Conservation (phyloP, 37 sponge, comb jelly and placozoan species). For the Lycopodina hypogea region DNA sequence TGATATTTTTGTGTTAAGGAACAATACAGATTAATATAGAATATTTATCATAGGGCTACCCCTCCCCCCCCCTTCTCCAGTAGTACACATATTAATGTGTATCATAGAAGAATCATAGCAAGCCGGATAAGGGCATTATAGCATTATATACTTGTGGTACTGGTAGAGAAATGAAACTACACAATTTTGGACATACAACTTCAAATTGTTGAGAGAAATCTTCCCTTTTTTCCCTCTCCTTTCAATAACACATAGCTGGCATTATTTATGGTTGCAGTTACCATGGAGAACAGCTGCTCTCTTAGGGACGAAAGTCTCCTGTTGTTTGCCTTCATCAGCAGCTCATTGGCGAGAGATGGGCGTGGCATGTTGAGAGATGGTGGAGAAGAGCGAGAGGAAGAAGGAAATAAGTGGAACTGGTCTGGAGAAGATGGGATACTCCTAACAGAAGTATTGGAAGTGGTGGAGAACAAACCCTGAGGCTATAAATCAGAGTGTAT, state of each 20-base stretch:
- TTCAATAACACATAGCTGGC: too few relatives aligned
- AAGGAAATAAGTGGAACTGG: neutral
- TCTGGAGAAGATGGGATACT: neutral
- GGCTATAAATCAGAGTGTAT: neutral
- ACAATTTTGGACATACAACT: too few relatives aligned
- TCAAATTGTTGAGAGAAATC: too few relatives aligned
- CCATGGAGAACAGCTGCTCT: constrained; percentile 41
- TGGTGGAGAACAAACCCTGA: neutral
- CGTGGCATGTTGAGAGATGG: neutral
- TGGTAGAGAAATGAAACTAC: too few relatives aligned
- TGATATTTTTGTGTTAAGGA: neutral
- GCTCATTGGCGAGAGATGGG: constrained; percentile 23
- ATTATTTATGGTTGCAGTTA: neutral
- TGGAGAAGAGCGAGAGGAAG: neutral
- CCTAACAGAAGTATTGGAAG: neutral
- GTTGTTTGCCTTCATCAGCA: constrained; percentile 13
- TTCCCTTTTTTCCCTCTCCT: too few relatives aligned
- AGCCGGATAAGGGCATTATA: too few relatives aligned
- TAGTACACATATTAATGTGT: too few relatives aligned
- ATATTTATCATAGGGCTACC: too few relatives aligned
- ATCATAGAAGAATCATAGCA: too few relatives aligned
- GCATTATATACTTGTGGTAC: too few relatives aligned
- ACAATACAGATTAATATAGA: too few relatives aligned
- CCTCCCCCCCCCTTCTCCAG: too few relatives aligned
- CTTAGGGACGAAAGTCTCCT: constrained; percentile 10